Evolutionary conservation across 2,797 vertebrate genomes (phyloP), one percentile per base, ranked within the genome.

Genomic region (Eidolon dupreanum): DNA sequence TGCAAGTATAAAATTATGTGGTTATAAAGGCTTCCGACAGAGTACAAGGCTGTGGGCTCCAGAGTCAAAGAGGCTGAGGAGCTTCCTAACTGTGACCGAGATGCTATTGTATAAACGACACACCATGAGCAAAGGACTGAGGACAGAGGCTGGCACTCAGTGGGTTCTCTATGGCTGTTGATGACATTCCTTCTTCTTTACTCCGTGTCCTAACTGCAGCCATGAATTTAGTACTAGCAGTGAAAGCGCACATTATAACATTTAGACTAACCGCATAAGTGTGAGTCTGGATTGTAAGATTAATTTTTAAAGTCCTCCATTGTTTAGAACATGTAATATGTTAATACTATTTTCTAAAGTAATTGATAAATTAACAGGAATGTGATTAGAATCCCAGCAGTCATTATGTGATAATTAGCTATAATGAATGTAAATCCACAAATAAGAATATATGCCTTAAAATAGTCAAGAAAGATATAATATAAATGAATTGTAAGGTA

Each of bases 371-470:
- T 85, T 33, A 93, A 97, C 59, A n/a, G 17, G 26, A 68, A 71
- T 75, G 31, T 36, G 87, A 55, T 71, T 87, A 87, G 71, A 88
- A 92, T 95, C 49, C 33, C 81, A 73, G 75, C 6, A 88, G 81
- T 65, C 59, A 75, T 43, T 77, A 86, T 33, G 31, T 33, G 31
- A 51, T 87, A 96, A 79, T 90, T 90, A 94, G 71, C 33, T 75
- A 84, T 19, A 79, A 84, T 65, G 36, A 96, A 70, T 66, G 19
- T 77, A 81, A 93, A 41, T 65, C 92, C 11, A 88, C 70, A 94
- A 94, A 93, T 41, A 93, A 53, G 90, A 95, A 8, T 68, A 82
- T 28, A 24, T 28, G 26, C 26, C 36, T 96, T 86, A 79, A 94
- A 71, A 73, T 75, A 53, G 85, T 31, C 28, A 51, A 79, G 70